phyloP scores from a whole-genome alignment of 2,797 vertebrate genomes.

The Chaetodon trifasciatus region DNA sequence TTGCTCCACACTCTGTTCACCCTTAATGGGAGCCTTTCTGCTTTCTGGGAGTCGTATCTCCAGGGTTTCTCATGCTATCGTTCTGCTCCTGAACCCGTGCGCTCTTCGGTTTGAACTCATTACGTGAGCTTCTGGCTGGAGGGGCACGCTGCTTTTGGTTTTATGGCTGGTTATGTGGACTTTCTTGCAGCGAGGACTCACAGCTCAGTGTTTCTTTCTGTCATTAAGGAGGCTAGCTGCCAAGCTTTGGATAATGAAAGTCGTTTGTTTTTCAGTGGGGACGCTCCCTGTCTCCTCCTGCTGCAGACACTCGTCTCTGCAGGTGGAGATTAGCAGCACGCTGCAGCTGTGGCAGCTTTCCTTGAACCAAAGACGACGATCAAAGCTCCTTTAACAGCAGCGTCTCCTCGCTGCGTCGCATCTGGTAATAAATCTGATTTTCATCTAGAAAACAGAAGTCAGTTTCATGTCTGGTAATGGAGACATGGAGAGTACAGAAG shows the following conservation, averaged over 20 bases:
- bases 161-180: conserved; percentile 44
- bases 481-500: conserved; percentile 1
- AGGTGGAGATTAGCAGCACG: conserved; percentile 15
- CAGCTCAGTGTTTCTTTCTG: conserved; percentile 20
- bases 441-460: conserved; percentile 4
- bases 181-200: conserved; percentile 37
- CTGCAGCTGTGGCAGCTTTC: conserved; percentile 32
- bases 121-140: conserved; percentile 23
- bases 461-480: conserved; percentile 5
- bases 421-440: conserved; percentile 19
- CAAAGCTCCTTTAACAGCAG: conserved; percentile 50
- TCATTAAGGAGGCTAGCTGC: conserved; percentile 10
- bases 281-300: conserved; percentile 18
- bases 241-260: conserved; percentile 7
- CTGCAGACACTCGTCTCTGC: conserved; percentile 27
- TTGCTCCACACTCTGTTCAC: conserved; percentile 24
- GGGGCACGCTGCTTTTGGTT: conserved; percentile 51
- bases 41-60: conserved; percentile 23
- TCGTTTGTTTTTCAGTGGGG: not conserved
- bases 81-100: conserved; percentile 30
- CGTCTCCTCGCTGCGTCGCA: conserved; percentile 19
- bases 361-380: conserved; percentile 74
- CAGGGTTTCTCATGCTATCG: conserved; percentile 13
- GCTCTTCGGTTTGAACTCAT: conserved; percentile 42
- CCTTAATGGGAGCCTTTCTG: conserved; percentile 32